These are phyloP conservation scores for Neopelma chrysocephalum DNA, from an alignment of 2,797 vertebrate species.

Conservation along the genomic window DNA sequence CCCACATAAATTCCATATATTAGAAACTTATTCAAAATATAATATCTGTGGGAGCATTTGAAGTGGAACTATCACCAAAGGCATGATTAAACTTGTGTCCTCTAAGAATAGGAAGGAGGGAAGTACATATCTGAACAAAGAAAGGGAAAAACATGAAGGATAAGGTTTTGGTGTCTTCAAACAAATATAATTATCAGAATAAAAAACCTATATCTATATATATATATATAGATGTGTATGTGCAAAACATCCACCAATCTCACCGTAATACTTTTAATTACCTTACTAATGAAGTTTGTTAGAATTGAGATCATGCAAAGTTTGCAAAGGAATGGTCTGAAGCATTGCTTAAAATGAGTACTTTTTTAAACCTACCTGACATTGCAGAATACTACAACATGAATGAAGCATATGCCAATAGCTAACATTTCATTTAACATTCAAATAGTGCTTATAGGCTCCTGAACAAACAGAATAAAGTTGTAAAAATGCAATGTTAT, in stretches of 20 bases:
- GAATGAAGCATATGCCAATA: neutral
- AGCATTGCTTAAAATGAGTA: neutral
- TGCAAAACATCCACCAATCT: neutral
- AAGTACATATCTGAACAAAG: neutral
- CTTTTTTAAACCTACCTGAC: neutral
- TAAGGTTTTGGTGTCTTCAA: neutral
- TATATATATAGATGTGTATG: too few species aligned
- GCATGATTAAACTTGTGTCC: neutral
- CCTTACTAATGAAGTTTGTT: neutral
- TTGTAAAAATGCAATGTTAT: neutral
- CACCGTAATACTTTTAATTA: neutral
- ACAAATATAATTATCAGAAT: neutral
- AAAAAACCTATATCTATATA: neutral
- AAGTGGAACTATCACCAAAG: neutral
- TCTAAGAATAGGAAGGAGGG: neutral
- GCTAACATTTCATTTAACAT: slow-evolving; percentile 12
- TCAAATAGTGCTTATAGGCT: neutral
- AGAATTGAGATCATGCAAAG: neutral
- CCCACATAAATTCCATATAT: neutral
- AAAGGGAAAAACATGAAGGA: accelerated
- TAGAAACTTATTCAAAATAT: neutral
- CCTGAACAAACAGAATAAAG: neutral
- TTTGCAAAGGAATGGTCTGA: neutral
- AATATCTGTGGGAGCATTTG: neutral
- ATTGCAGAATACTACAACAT: neutral